Evolutionary conservation across 2,888 invertebrate species (phyloP).

Genomic region (Anoplius nigerrimus): DNA sequence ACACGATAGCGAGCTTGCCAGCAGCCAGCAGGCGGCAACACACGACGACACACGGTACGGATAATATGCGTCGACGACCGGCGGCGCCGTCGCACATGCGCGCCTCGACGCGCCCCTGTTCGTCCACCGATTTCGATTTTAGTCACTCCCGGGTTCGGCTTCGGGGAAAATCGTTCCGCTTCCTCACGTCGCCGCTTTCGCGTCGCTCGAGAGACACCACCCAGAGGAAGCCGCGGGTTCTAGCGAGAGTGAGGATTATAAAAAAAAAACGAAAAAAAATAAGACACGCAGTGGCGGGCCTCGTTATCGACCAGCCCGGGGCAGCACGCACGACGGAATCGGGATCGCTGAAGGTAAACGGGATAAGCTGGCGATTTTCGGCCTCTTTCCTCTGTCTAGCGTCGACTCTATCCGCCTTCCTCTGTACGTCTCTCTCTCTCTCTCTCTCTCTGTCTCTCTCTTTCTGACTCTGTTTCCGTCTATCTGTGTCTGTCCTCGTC

Average conservation of each 20-base stretch:
- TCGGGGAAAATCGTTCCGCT: slow-evolving; percentile 70
- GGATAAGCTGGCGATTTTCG: too few species aligned
- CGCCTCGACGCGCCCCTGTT: slow-evolving; percentile 66
- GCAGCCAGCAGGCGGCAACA: slow-evolving; percentile 1
- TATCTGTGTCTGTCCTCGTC: too few species aligned
- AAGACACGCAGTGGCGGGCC: too few species aligned
- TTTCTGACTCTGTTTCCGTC: neutral
- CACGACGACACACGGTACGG: slow-evolving; percentile 50
- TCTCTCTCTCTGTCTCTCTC: neutral
- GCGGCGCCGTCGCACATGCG: slow-evolving; percentile 72
- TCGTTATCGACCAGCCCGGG: too few species aligned
- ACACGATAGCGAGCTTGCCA: slow-evolving; percentile 48
- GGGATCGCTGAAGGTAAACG: too few species aligned
- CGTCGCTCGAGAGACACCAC: slow-evolving; percentile 11
- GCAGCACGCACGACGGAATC: too few species aligned
- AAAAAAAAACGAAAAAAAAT: too few species aligned
- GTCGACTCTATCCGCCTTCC: neutral
- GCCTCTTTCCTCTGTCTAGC: neutral
- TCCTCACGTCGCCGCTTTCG: slow-evolving; percentile 25
- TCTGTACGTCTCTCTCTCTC: neutral
- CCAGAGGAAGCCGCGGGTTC: neutral
- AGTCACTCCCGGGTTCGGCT: slow-evolving; percentile 74
- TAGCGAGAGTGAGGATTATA: too few species aligned
- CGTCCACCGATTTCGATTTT: slow-evolving; percentile 74
- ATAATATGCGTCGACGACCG: slow-evolving; percentile 69